These are phyloP conservation scores for Perca schrenkii DNA, from an alignment of 2,113 vertebrate genomes.

Conservation along the genomic window DNA sequence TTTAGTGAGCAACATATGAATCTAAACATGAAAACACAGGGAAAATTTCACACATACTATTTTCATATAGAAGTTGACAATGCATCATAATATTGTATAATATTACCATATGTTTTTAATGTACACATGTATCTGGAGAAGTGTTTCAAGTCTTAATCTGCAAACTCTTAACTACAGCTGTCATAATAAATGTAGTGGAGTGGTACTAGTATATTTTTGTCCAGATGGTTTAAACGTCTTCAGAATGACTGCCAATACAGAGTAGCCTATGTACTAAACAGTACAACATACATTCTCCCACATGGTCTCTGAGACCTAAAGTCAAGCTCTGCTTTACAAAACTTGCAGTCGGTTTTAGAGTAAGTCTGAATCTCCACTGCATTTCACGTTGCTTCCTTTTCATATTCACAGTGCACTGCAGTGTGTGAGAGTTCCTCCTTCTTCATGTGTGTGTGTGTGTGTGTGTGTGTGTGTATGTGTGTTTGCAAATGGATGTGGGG, in stretches of 20 bases:
- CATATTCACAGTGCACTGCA: slow-evolving; percentile 51
- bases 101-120: background rate
- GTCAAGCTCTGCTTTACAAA: background rate
- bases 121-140: background rate
- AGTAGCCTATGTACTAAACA: background rate
- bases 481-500: slow-evolving; percentile 78
- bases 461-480: slow-evolving; percentile 46
- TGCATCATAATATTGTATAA: background rate
- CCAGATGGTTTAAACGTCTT: background rate
- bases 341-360: slow-evolving; percentile 11
- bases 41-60: background rate
- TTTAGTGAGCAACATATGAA: background rate
- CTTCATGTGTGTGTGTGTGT: slow-evolving; percentile 42
- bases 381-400: slow-evolving; percentile 53
- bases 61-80: background rate
- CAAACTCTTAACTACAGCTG: background rate
- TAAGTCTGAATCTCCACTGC: slow-evolving; percentile 36
- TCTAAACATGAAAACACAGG: background rate
- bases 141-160: background rate
- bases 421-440: slow-evolving; percentile 38
- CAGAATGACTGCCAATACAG: background rate
- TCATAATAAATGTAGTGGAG: background rate
- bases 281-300: background rate
- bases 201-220: background rate
- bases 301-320: background rate